Conservation (phyloP, 2,888 invertebrate species). For the Cheilosia urbana region DNA sequence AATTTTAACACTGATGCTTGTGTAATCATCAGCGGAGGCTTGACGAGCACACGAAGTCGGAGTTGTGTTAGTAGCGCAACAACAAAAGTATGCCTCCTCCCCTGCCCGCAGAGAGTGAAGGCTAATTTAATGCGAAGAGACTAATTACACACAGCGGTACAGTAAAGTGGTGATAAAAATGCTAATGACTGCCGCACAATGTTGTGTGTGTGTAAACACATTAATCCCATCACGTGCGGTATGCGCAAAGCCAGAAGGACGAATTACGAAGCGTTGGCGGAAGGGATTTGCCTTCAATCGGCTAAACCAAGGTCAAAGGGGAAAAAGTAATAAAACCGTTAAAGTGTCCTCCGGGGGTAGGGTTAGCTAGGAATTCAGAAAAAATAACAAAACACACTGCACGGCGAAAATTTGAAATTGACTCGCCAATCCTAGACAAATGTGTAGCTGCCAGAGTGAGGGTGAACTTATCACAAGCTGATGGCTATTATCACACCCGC, state of each 20-base stretch:
- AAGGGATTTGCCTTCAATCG: conserved; percentile 57
- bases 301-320: conserved; percentile 51
- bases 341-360: conserved; percentile 46
- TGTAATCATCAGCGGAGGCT: conserved; percentile 53
- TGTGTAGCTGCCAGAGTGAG: conserved; percentile 43
- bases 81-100: not conserved
- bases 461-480: conserved; percentile 59
- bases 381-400: conserved; percentile 18
- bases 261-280: conserved; percentile 23
- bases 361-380: conserved; percentile 19
- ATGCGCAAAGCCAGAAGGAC: conserved; percentile 18
- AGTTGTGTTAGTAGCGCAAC: conserved; percentile 17
- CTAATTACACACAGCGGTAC: conserved; percentile 73
- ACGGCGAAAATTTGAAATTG: conserved; percentile 43
- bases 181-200: conserved; percentile 69
- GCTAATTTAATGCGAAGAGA: conserved; percentile 70
- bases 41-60: not conserved
- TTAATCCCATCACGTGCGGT: conserved; percentile 65
- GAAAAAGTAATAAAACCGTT: conserved; percentile 53
- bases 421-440: conserved; percentile 46
- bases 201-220: conserved; percentile 61
- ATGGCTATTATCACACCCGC: conserved; percentile 70
- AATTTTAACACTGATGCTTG: conserved; percentile 63
- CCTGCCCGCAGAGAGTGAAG: conserved; percentile 9
- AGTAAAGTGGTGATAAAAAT: conserved; percentile 74